These are phyloP conservation scores for Clarias magur DNA, from an alignment of 2,113 vertebrate genomes.

Conservation along the genomic window DNA sequence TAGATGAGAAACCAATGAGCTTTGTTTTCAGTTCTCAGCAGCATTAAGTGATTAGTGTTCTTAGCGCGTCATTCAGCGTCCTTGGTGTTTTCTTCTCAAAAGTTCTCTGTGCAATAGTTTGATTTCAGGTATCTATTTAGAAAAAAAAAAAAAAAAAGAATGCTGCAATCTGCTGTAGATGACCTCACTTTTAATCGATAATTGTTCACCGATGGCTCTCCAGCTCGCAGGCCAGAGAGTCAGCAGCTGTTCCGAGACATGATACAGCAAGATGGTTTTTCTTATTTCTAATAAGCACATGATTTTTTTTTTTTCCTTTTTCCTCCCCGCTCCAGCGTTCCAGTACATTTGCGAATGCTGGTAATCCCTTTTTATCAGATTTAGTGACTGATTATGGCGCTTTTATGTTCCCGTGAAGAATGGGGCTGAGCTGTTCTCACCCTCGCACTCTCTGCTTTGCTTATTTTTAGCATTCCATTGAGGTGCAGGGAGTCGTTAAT, in stretches of 20 bases:
- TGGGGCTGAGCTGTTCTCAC: constrained; percentile 24
- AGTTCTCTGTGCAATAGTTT: constrained; percentile 4
- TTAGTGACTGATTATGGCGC: constrained; percentile 45
- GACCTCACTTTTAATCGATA: neutral
- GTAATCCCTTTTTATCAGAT: constrained; percentile 52
- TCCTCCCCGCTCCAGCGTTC: constrained; percentile 16
- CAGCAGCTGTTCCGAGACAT: neutral
- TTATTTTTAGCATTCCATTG: constrained; percentile 43
- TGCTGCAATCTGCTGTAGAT: constrained; percentile 3
- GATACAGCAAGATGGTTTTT: constrained; percentile 2
- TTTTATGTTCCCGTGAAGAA: constrained; percentile 39
- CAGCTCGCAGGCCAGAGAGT: neutral
- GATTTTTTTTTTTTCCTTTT: neutral
- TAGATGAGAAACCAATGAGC: constrained; percentile 54
- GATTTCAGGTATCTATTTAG: neutral
- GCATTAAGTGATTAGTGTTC: constrained; percentile 21
- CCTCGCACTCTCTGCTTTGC: constrained; percentile 15
- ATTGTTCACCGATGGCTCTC: constrained; percentile 17
- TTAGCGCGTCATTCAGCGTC: neutral
- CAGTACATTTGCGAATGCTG: constrained; percentile 35
- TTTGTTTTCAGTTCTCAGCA: constrained; percentile 32
- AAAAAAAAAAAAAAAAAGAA: neutral
- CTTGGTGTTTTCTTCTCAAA: constrained; percentile 26
- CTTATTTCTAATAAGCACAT: constrained; percentile 18
- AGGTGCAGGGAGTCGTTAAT: constrained; percentile 23